These are phyloP conservation scores for Eupeodes corollae DNA, from an alignment of 1,140 invertebrate genomes.

Conservation along the genomic window DNA sequence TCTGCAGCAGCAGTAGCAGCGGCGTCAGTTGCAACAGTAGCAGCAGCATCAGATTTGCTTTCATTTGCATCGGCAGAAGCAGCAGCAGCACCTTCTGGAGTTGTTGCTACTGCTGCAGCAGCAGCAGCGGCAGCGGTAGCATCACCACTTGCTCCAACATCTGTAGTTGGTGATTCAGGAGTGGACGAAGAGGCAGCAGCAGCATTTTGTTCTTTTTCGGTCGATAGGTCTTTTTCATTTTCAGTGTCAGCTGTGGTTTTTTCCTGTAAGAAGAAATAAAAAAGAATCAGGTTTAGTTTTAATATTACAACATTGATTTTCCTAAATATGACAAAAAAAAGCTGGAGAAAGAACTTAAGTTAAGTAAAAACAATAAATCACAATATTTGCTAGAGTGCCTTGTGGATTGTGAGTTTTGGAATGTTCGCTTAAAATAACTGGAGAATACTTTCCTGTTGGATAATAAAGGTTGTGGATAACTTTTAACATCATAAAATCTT, in stretches of 20 bases:
- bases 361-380: no score
- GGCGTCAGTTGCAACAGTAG: slow-evolving; percentile 37
- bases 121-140: slow-evolving; percentile 7
- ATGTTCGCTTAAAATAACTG: no score
- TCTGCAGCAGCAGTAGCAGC: slow-evolving; percentile 40
- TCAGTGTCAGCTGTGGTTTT: slow-evolving; percentile 54
- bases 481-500: no score
- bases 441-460: no score
- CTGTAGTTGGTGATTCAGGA: slow-evolving; percentile 25
- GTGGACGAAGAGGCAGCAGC: slow-evolving; percentile 19
- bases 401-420: no score
- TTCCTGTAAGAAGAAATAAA: slow-evolving; percentile 38
- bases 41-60: slow-evolving; percentile 26
- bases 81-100: slow-evolving; percentile 26
- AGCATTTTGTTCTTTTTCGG: slow-evolving; percentile 46
- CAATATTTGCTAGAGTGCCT: no score
- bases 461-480: no score
- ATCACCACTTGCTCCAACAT: slow-evolving; percentile 11
- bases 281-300: no score
- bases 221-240: slow-evolving; percentile 53
- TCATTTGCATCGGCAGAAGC: slow-evolving; percentile 38
- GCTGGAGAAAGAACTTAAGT: no score
- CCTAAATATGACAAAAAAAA: no score
- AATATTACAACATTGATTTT: no score
- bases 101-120: slow-evolving; percentile 27